phyloP scores from a whole-genome alignment of 1,140 invertebrate genomes.

The Phymorhynchus buccinoides region DNA sequence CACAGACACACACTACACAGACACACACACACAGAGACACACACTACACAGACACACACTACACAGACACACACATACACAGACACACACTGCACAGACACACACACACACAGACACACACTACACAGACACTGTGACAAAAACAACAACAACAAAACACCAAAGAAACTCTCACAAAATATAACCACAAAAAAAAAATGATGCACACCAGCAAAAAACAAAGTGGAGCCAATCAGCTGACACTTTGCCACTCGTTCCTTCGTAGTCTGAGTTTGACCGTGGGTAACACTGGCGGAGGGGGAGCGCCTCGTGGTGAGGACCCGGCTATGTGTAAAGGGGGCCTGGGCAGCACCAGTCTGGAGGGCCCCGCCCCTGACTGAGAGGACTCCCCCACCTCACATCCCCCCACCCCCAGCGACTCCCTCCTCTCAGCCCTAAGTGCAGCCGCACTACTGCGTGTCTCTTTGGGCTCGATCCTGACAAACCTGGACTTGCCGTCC shows the following conservation, averaged over 20 bases:
- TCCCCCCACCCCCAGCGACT: neutral
- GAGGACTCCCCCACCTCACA: neutral
- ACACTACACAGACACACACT: no score
- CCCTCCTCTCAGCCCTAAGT: neutral
- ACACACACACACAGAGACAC: no score
- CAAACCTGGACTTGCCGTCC: neutral
- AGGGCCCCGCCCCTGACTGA: neutral
- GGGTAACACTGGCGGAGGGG: neutral
- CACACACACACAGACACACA: no score
- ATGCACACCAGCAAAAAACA: neutral
- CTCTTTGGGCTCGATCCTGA: neutral
- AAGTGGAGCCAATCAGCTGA: neutral
- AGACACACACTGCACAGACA: no score
- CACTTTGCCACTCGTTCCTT: neutral
- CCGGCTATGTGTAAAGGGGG: neutral
- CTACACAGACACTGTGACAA: no score
- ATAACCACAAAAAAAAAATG: neutral
- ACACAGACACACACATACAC: no score
- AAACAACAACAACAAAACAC: no score
- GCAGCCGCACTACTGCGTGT: neutral
- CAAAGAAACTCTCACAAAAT: no score
- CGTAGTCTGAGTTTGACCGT: neutral
- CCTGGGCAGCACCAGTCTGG: neutral
- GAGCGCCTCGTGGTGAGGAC: neutral
- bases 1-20: no score